These are phyloP conservation scores for Caerostris darwini DNA, from an alignment of 1,140 invertebrate genomes.

Conservation along the genomic window DNA sequence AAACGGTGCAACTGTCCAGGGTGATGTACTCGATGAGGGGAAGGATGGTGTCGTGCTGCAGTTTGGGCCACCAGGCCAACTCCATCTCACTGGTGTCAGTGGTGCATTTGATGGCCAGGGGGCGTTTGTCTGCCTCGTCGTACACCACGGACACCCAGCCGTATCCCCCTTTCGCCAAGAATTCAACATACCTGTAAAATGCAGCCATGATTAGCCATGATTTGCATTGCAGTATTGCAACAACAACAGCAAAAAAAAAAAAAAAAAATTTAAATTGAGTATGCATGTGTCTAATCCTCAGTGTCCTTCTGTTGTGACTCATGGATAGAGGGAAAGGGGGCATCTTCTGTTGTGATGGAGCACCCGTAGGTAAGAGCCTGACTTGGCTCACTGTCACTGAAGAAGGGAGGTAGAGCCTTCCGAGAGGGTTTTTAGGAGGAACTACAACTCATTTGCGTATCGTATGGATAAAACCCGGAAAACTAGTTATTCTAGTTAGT, in stretches of 20 bases:
- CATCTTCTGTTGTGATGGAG: too few species aligned
- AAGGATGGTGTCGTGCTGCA: conserved; percentile 30
- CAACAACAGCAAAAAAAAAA: too few species aligned
- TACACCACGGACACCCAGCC: conserved; percentile 42
- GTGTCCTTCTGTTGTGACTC: too few species aligned
- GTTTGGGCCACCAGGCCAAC: conserved; percentile 30
- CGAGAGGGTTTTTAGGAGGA: too few species aligned
- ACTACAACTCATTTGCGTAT: too few species aligned
- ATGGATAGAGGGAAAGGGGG: too few species aligned
- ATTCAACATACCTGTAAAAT: conserved; percentile 47
- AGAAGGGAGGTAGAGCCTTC: too few species aligned
- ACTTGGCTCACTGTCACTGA: too few species aligned
- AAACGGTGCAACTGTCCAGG: conserved; percentile 40
- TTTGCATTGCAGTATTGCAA: background rate
- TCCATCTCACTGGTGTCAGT: conserved; percentile 38
- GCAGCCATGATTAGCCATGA: background rate
- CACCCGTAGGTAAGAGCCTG: too few species aligned
- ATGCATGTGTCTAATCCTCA: too few species aligned
- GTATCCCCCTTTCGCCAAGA: conserved; percentile 40
- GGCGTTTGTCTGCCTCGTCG: background rate
- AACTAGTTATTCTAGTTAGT: too few species aligned
- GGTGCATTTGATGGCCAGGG: conserved; percentile 55
- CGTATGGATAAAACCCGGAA: too few species aligned
- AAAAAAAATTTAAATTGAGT: background rate
- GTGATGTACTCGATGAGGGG: conserved; percentile 47